Conservation (phyloP, 1,140 invertebrate species). For the Achroia grisella region DNA sequence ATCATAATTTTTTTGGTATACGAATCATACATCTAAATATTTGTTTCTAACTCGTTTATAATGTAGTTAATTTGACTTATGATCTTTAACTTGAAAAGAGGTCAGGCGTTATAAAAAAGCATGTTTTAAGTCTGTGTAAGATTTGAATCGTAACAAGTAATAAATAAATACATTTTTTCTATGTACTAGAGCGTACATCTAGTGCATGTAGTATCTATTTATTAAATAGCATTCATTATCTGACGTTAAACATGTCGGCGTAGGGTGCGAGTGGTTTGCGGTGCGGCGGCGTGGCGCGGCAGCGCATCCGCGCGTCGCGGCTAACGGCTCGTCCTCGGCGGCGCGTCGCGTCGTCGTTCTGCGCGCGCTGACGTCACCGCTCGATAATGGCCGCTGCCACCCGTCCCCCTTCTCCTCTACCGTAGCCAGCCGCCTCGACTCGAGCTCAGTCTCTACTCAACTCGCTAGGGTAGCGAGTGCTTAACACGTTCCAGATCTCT, state of each 20-base stretch:
- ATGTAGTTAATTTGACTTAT: too few relatives aligned
- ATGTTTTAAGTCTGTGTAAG: too few relatives aligned
- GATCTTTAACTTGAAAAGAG: too few relatives aligned
- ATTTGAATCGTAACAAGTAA: too few relatives aligned
- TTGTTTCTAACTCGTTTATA: too few relatives aligned
- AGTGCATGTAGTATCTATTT: constrained; percentile 13
- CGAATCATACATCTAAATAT: too few relatives aligned
- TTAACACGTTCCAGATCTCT: constrained; percentile 18
- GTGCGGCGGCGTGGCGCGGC: constrained; percentile 16
- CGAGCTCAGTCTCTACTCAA: constrained; percentile 53
- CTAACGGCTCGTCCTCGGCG: constrained; percentile 64
- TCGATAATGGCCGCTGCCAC: constrained; percentile 65
- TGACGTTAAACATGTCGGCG: constrained; percentile 32
- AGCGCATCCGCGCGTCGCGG: constrained; percentile 58
- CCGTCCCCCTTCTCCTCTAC: constrained; percentile 30
- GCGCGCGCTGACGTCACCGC: constrained; percentile 71
- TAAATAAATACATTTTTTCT: constrained; percentile 7
- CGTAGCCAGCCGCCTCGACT: constrained; percentile 18
- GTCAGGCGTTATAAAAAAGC: too few relatives aligned
- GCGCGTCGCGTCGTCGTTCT: constrained; percentile 41
- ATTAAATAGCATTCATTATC: constrained; percentile 32
- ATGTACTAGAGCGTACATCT: constrained; percentile 17
- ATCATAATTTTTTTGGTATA: too few relatives aligned
- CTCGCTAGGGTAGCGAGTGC: constrained; percentile 34
- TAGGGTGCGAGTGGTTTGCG: constrained; percentile 14